Evolutionary conservation across 2,888 invertebrate genomes (phyloP).

Genomic region (Bellardia bayeri): DNA sequence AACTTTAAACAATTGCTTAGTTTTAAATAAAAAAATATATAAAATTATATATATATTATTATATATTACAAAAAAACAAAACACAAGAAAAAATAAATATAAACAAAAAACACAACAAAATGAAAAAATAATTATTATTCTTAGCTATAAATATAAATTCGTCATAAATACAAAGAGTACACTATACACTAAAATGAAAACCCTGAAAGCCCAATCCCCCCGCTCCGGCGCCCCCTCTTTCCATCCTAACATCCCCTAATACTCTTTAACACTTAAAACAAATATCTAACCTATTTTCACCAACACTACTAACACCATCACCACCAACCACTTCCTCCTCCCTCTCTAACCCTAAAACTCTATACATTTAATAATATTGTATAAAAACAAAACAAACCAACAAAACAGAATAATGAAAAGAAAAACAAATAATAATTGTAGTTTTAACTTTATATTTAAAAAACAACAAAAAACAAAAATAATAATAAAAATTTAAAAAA

Average conservation of each 20-base stretch:
- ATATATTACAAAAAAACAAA: slow-evolving; percentile 55
- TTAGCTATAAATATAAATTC: slow-evolving; percentile 72
- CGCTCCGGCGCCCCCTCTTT: background rate
- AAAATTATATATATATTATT: slow-evolving; percentile 66
- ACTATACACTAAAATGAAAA: slow-evolving; percentile 49
- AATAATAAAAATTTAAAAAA: slow-evolving; percentile 73
- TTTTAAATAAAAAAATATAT: slow-evolving; percentile 66
- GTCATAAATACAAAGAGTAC: slow-evolving; percentile 67
- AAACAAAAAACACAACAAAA: slow-evolving; percentile 13
- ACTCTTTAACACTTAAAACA: slow-evolving; percentile 14
- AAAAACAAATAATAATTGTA: slow-evolving; percentile 72
- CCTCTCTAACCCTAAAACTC: slow-evolving; percentile 4
- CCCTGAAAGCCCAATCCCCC: background rate
- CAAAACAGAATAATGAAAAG: slow-evolving; percentile 40
- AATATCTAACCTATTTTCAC: slow-evolving; percentile 3
- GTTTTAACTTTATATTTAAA: slow-evolving; percentile 74
- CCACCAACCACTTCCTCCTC: background rate
- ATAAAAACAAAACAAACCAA: slow-evolving; percentile 54
- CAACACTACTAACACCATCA: background rate
- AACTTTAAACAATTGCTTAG: slow-evolving; percentile 72
- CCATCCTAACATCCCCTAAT: background rate
- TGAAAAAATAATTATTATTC: slow-evolving; percentile 53
- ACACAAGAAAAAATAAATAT: slow-evolving; percentile 36
- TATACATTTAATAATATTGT: slow-evolving; percentile 72
- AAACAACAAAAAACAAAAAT: slow-evolving; percentile 64